phyloP scores from a whole-genome alignment of 2,113 vertebrate species.

The Mohoua ochrocephala region DNA sequence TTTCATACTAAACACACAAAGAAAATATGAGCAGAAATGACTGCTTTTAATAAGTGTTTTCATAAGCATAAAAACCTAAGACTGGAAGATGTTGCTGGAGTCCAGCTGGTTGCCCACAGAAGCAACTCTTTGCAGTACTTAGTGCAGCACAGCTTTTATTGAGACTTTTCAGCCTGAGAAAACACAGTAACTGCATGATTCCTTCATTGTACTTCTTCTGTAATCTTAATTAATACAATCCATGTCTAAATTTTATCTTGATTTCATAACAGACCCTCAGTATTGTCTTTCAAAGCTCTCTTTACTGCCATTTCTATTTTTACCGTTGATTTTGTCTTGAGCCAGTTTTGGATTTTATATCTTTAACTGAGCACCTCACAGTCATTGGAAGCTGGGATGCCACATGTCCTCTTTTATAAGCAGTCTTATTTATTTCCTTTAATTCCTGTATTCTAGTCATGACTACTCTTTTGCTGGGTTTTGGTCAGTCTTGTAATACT shows the following conservation, averaged over 20 bases:
- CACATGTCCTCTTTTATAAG: neutral
- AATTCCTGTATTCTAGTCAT: neutral
- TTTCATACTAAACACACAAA: conserved; percentile 91
- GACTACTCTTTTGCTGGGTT: neutral
- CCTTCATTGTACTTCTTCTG: neutral
- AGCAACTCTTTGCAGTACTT: neutral
- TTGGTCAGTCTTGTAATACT: neutral
- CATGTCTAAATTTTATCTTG: neutral
- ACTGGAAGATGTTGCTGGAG: neutral
- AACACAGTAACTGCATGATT: neutral
- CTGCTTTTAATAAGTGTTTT: neutral
- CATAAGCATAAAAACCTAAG: neutral
- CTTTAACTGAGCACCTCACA: neutral
- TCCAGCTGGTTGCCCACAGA: neutral
- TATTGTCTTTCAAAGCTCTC: neutral
- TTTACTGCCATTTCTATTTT: neutral
- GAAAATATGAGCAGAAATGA: conserved; percentile 68
- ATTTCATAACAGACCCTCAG: neutral
- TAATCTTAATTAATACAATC: neutral
- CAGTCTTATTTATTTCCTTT: conserved; percentile 4
- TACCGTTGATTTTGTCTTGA: neutral
- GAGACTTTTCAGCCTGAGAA: neutral
- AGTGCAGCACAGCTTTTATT: neutral
- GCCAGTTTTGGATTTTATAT: neutral
- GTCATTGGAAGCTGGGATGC: neutral